These are phyloP conservation scores for Pantherophis vulpinus DNA, from an alignment of 2,797 vertebrate genomes.

Conservation along the genomic window DNA sequence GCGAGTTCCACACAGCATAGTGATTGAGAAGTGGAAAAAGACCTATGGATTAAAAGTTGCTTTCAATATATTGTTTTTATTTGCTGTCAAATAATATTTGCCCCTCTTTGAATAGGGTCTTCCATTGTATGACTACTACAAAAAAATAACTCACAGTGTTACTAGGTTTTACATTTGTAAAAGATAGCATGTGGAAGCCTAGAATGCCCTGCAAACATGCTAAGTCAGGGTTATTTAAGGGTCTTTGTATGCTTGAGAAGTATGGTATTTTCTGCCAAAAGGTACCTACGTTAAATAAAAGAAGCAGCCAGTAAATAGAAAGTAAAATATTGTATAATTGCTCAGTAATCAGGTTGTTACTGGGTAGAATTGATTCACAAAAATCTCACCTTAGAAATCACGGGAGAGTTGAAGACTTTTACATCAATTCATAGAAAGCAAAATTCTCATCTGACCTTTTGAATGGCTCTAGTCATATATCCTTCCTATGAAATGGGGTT, in stretches of 20 bases:
- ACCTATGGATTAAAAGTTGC: not conserved
- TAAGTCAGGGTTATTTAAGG: not conserved
- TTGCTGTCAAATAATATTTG: not conserved
- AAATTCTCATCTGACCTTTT: not conserved
- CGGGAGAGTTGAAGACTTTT: not conserved
- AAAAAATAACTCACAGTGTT: not conserved
- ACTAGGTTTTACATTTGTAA: not conserved
- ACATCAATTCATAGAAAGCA: not conserved
- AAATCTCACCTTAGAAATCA: not conserved
- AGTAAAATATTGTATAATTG: not conserved
- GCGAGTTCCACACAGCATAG: not conserved
- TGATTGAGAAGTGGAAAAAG: not conserved
- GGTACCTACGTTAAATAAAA: not conserved
- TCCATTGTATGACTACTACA: not conserved
- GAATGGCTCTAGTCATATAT: not conserved
- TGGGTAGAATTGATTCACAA: not conserved
- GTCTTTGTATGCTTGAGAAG: not conserved
- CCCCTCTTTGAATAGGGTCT: not conserved
- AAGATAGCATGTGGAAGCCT: not conserved
- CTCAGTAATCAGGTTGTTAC: not conserved
- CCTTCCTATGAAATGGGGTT: not conserved
- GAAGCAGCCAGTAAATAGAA: not conserved
- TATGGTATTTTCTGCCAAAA: not conserved
- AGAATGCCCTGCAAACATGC: not conserved
- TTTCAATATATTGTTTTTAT: not conserved